A percentile compares a stretch with the other conserved stretches of the same genome.
Conservation (phyloP, 2,888 invertebrate species). For the Noctuana brunneofusca region DNA sequence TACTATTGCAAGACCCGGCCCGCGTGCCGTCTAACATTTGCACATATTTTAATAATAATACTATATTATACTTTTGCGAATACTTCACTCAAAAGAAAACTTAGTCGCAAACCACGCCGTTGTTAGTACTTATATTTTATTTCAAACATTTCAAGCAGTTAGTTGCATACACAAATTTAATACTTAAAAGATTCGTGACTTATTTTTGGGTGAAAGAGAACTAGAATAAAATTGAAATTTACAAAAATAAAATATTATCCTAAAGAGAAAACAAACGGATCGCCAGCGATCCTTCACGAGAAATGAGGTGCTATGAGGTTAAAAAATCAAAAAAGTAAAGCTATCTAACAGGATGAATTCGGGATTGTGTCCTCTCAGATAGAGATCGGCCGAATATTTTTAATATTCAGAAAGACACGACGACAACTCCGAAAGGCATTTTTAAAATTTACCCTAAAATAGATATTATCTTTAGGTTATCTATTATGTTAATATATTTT, state of each 20-base stretch:
- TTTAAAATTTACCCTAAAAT: conserved; percentile 79
- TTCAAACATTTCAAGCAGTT: conserved; percentile 75
- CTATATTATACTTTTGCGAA: conserved; percentile 47
- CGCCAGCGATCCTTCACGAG: conserved; percentile 77
- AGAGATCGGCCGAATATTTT: conserved; percentile 73
- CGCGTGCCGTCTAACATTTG: conserved; percentile 43
- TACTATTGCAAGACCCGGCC: conserved; percentile 80
- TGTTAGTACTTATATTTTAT: conserved; percentile 71
- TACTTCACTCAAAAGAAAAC: conserved; percentile 64
- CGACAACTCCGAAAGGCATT: conserved; percentile 78
- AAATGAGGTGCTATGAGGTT: conserved; percentile 77
- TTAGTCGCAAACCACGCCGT: conserved; percentile 73
- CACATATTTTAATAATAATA: conserved; percentile 41
- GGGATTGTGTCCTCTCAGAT: conserved; percentile 60
- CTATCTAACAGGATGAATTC: conserved; percentile 65
- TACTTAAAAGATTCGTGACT: conserved; percentile 56
- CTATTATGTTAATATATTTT: conserved; percentile 79
- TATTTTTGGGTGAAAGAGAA: conserved; percentile 61
- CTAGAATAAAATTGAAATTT: conserved; percentile 65
- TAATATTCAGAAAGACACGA: conserved; percentile 77
- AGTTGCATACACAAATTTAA: conserved; percentile 71
- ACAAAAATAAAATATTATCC: conserved; percentile 71
- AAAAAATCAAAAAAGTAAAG: conserved; percentile 67
- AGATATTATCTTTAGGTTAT: conserved; percentile 76
- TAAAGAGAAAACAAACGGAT: conserved; percentile 77